Conservation (phyloP, 2,797 vertebrate species). For the Benthosema pterotum region DNA sequence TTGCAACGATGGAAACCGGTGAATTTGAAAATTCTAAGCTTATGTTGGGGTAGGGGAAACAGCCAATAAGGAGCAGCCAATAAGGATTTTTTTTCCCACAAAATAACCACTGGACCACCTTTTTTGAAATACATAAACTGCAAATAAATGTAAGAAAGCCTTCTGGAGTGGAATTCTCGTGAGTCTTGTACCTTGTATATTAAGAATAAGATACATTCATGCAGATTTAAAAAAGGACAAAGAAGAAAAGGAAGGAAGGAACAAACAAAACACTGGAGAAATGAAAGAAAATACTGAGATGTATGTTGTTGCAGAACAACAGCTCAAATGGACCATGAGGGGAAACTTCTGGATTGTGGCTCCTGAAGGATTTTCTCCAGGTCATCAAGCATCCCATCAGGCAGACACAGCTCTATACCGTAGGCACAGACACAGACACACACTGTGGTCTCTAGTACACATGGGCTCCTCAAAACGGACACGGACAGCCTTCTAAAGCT, state of each 20-base stretch:
- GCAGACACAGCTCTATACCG: conserved; percentile 33
- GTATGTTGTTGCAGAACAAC: conserved; percentile 41
- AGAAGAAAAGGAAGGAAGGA: not conserved
- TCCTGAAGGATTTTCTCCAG: conserved; percentile 61
- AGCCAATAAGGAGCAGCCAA: too few relatives aligned
- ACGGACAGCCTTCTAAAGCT: not conserved
- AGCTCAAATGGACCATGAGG: conserved; percentile 61
- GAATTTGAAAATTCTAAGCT: too few relatives aligned
- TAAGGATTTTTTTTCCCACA: too few relatives aligned
- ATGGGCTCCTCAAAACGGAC: not conserved
- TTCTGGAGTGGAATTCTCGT: too few relatives aligned
- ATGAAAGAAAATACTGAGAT: conserved; percentile 5
- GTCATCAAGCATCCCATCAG: conserved; percentile 71
- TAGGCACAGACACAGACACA: conserved; percentile 8
- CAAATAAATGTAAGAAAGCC: too few relatives aligned
- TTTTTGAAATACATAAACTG: too few relatives aligned
- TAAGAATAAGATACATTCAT: too few relatives aligned
- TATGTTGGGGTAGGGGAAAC: too few relatives aligned
- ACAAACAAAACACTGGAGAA: conserved; percentile 19
- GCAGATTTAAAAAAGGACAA: too few relatives aligned
- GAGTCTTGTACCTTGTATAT: too few relatives aligned
- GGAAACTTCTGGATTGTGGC: conserved; percentile 47
- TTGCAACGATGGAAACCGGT: too few relatives aligned
- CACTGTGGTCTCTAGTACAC: conserved; percentile 12
- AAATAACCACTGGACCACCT: too few relatives aligned